Percentiles rank a stretch among this genome's conserved stretches.
Conservation (phyloP, 2,797 vertebrate species). For the Pitangus sulphuratus region DNA sequence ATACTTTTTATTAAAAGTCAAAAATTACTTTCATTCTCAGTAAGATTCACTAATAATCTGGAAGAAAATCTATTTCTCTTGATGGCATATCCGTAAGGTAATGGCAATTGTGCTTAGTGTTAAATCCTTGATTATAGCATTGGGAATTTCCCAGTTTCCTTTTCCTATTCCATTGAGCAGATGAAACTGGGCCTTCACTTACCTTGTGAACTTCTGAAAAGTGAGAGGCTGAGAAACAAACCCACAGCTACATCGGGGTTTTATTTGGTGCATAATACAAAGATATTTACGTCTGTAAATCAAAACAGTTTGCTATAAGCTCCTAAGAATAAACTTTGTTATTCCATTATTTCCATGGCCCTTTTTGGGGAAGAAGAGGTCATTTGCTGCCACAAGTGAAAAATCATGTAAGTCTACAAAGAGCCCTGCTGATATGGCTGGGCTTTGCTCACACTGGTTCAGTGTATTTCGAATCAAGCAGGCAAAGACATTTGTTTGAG, state of each 20-base stretch:
- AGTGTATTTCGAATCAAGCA: neutral
- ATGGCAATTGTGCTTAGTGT: neutral
- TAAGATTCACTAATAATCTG: neutral
- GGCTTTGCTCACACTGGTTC: neutral
- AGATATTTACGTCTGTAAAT: neutral
- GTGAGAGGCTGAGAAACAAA: neutral
- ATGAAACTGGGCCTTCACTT: neutral
- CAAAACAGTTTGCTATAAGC: neutral
- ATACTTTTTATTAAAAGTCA: neutral
- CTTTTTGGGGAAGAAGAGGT: neutral
- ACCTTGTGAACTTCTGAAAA: neutral
- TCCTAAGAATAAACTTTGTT: neutral
- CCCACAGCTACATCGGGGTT: neutral
- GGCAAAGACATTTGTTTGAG: neutral
- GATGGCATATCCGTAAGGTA: neutral
- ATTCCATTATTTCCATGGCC: neutral
- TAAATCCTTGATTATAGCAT: neutral
- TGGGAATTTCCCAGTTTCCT: neutral
- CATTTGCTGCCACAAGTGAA: neutral
- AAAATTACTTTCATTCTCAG: neutral
- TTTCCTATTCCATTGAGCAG: neutral
- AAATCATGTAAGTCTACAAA: neutral
- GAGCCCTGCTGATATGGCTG: accelerated
- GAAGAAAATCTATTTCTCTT: neutral
- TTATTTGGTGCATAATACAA: neutral